Conservation (phyloP, 1,140 invertebrate genomes). For the Vollenhovia emeryi region DNA sequence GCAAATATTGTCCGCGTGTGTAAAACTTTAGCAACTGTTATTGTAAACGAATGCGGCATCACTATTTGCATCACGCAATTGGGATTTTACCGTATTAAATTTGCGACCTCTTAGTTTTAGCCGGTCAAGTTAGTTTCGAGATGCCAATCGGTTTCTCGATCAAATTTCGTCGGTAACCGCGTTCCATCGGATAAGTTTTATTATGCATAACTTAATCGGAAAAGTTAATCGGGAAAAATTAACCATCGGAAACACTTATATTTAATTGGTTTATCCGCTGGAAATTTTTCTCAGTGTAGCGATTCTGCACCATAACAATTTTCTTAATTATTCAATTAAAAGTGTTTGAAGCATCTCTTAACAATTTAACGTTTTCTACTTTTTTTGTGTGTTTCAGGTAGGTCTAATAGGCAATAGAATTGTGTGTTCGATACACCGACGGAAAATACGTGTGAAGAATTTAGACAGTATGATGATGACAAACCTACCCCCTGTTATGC, state of each 20-base stretch:
- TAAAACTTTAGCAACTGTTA: slow-evolving; percentile 33
- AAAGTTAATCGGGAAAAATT: too few species aligned
- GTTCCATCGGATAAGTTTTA: too few species aligned
- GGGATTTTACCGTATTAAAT: background rate
- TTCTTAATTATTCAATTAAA: background rate
- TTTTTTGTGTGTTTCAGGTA: slow-evolving; percentile 81
- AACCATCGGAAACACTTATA: too few species aligned
- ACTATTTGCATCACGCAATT: too few species aligned
- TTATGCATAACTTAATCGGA: too few species aligned
- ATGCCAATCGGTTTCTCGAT: background rate
- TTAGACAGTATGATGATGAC: slow-evolving; percentile 85
- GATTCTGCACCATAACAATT: background rate
- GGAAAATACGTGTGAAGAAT: slow-evolving; percentile 74
- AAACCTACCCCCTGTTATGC: slow-evolving; percentile 84
- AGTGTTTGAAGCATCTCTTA: background rate
- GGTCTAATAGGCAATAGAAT: slow-evolving; percentile 79
- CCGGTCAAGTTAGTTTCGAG: background rate
- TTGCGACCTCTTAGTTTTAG: background rate
- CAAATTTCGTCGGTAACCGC: too few species aligned
- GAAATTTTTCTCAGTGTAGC: too few species aligned
- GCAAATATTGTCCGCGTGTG: slow-evolving; percentile 13
- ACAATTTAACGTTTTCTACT: background rate
- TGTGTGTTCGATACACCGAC: slow-evolving; percentile 74
- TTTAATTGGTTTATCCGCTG: too few species aligned
- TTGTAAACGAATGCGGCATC: slow-evolving; percentile 18